phyloP scores from a whole-genome alignment of 1,140 invertebrate species.

The Drosophila pseudoananassae region DNA sequence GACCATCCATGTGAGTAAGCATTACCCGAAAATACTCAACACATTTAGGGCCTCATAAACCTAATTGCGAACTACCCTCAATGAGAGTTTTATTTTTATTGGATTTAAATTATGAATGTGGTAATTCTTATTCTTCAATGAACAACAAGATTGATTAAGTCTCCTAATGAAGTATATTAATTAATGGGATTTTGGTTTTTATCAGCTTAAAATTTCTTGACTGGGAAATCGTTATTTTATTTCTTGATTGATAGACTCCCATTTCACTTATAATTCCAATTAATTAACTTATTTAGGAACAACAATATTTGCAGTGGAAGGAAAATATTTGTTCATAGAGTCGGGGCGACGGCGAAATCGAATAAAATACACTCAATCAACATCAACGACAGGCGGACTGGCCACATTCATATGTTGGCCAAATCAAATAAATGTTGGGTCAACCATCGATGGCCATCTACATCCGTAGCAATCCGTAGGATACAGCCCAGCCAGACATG shows the following conservation, averaged over 20 bases:
- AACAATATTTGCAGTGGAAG: constrained; percentile 35
- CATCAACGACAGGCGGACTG: constrained; percentile 52
- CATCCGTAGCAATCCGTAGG: background rate
- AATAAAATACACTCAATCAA: constrained; percentile 64
- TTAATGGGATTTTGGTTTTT: background rate
- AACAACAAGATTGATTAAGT: background rate
- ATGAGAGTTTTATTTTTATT: background rate
- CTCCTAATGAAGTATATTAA: background rate
- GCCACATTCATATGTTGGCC: constrained; percentile 39
- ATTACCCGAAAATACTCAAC: constrained; percentile 3
- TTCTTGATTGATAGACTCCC: constrained; percentile 19
- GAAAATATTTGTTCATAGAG: constrained; percentile 20
- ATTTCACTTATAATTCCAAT: constrained; percentile 6
- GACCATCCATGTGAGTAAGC: too few relatives aligned
- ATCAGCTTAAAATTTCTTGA: background rate
- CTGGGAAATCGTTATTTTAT: constrained; percentile 11
- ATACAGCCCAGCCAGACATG: constrained; percentile 15
- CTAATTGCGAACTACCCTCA: constrained; percentile 16
- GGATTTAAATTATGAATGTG: background rate
- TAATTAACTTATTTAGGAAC: constrained; percentile 41
- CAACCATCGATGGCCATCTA: constrained; percentile 14
- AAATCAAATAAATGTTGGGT: constrained; percentile 55
- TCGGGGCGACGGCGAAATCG: background rate
- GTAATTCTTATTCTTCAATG: too few relatives aligned
- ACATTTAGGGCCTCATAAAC: constrained; percentile 16